A percentile compares a stretch with the other conserved stretches of the same genome.
Conservation (phyloP, 2,888 invertebrate genomes). For the Patella pellucida region DNA sequence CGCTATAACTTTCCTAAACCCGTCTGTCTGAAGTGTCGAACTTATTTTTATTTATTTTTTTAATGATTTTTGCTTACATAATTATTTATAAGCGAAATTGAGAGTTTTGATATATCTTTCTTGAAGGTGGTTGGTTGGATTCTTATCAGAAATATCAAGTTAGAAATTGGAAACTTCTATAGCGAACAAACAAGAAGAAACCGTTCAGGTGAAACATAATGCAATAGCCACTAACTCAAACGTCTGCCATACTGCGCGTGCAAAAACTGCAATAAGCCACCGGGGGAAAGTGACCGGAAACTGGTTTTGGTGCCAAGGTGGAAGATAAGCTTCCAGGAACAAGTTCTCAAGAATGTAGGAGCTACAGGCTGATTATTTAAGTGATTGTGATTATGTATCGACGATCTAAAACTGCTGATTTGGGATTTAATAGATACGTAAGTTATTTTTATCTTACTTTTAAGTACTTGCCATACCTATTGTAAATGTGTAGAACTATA, state of each 20-base stretch:
- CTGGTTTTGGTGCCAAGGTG: background rate
- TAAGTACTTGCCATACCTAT: background rate
- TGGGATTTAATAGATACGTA: background rate
- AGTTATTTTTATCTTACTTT: background rate
- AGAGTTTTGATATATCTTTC: too few species aligned
- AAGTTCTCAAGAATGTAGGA: background rate
- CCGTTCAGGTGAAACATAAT: too few species aligned
- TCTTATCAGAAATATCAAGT: too few species aligned
- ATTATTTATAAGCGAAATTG: too few species aligned
- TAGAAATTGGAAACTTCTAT: too few species aligned
- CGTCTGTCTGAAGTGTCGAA: too few species aligned
- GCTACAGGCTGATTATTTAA: background rate
- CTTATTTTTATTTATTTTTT: too few species aligned
- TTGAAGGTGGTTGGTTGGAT: too few species aligned
- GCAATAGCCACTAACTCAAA: background rate
- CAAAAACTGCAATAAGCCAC: background rate
- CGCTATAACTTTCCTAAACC: too few species aligned
- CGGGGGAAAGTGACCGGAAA: slow-evolving; percentile 5
- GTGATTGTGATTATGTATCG: background rate
- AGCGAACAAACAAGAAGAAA: too few species aligned
- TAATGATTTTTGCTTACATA: too few species aligned
- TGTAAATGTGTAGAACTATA: too few species aligned
- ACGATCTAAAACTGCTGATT: slow-evolving; percentile 6
- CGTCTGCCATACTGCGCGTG: slow-evolving; percentile 7
- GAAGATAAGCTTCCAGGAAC: background rate